Evolutionary conservation across 2,113 vertebrate genomes (phyloP), one percentile per base, ranked within the genome.

Genomic region (Empidonax traillii): DNA sequence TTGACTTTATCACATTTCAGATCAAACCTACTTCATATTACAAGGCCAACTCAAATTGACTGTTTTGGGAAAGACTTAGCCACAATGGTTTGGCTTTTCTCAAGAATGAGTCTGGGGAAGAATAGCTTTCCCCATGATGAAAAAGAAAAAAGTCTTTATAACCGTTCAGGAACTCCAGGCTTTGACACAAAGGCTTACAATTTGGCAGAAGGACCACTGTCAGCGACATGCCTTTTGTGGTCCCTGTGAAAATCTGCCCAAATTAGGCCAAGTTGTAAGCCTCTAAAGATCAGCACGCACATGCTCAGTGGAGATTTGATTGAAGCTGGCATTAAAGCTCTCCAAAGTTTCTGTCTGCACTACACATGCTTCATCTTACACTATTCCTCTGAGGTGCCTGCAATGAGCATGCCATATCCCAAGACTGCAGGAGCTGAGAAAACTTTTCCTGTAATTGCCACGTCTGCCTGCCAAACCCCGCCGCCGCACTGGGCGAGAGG

Each of bases 211-310:
- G 14, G 90, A 93, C 87, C 73, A 84, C 55, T 92, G 85, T 88
- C 72, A 95, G 55, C 0, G 3, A 80, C 82, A 44, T 41, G 93
- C 85, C 87, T 95, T 88, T 78, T 88, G 90, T 77, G 56, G 75
- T 80, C 93, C 68, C 75, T 74, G 75, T 77, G 87, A 95, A 92
- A 96, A 96, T 83, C 80, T 93, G 87, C 81, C 94, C 92, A 96
- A 97, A 96, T 95, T 92, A 94, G 96, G 96, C 85, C 90, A 94
- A 93, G 79, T 10, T 84, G 75, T 71, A 92, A 94, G 87, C 63
- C 82, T 91, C 67, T 37, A 3, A 78, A 88, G 74, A 90, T 52
- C 59, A 83, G 46, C 30, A 33, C 21, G 80, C 80, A 85, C 93
- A 95, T 74, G 88, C 92, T 90, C 92, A 68, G 52, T 43, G 49